Percentiles rank a stretch among this genome's conserved stretches.
Evolutionary conservation across 2,797 vertebrate species (phyloP).

Genomic region (Acipenser ruthenus): DNA sequence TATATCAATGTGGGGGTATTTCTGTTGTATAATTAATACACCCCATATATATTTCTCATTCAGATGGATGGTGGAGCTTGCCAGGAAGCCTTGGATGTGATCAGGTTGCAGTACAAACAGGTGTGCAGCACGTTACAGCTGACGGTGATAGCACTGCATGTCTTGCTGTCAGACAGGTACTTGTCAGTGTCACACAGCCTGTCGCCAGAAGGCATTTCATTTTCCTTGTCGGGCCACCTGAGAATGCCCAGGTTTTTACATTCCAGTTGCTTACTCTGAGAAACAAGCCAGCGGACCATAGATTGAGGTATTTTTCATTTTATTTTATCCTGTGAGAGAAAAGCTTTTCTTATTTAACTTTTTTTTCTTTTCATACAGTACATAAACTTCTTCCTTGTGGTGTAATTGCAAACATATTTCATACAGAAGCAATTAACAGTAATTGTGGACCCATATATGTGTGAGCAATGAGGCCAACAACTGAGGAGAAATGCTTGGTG

Average conservation of each 20-base stretch:
- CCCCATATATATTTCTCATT: neutral
- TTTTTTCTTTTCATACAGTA: no score
- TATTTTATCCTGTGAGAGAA: neutral
- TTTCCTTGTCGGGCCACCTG: slow-evolving; percentile 20
- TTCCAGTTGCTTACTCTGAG: neutral
- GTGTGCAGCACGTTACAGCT: slow-evolving; percentile 36
- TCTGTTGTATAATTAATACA: neutral
- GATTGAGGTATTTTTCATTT: neutral
- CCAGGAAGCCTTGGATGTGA: slow-evolving; percentile 2
- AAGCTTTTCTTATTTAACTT: neutral
- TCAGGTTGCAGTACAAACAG: slow-evolving; percentile 36
- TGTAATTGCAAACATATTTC: no score
- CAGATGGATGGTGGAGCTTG: neutral
- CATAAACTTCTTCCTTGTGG: no score
- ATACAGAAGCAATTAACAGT: no score
- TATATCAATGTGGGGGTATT: neutral
- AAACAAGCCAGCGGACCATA: neutral
- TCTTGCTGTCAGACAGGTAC: slow-evolving; percentile 1
- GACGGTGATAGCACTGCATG: slow-evolving; percentile 20
- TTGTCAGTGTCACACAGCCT: slow-evolving; percentile 20
- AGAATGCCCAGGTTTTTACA: neutral
- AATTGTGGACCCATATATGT: no score
- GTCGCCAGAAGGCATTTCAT: slow-evolving; percentile 26
- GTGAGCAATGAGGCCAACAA: no score
- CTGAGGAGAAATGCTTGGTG: no score